phyloP scores from a whole-genome alignment of 2,888 invertebrate species.

The Busseola fusca region DNA sequence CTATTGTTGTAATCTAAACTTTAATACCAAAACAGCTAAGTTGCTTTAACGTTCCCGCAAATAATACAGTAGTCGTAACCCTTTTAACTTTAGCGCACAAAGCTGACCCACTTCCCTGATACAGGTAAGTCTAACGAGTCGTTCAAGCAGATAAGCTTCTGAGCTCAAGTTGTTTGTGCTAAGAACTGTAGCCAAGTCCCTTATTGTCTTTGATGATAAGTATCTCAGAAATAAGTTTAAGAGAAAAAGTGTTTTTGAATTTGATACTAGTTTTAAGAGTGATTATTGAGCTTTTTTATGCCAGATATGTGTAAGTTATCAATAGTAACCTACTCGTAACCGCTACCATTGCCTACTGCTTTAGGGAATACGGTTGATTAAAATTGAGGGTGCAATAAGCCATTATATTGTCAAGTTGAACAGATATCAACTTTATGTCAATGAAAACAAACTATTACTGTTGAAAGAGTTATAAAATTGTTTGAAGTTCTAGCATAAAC shows the following conservation, averaged over 20 bases:
- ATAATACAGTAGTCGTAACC: conserved; percentile 42
- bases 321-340: not conserved
- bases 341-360: not conserved
- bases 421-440: too few species aligned
- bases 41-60: conserved; percentile 3
- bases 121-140: conserved; percentile 53
- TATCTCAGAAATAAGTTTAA: conserved; percentile 15
- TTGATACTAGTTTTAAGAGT: not conserved
- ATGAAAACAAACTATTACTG: too few species aligned
- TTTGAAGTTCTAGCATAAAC: too few species aligned
- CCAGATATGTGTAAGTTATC: too few species aligned
- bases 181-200: conserved; percentile 30
- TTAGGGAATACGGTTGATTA: not conserved
- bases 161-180: conserved; percentile 41
- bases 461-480: too few species aligned
- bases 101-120: conserved; percentile 55
- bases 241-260: not conserved
- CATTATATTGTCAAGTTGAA: too few species aligned
- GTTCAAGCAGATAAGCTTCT: conserved; percentile 47
- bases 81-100: conserved; percentile 54
- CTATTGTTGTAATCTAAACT: not conserved
- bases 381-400: too few species aligned
- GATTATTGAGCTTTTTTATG: too few species aligned
- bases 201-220: conserved; percentile 31
- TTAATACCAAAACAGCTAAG: not conserved